phyloP scores from a whole-genome alignment of 2,888 invertebrate species.

The Acanthopleura granulata region DNA sequence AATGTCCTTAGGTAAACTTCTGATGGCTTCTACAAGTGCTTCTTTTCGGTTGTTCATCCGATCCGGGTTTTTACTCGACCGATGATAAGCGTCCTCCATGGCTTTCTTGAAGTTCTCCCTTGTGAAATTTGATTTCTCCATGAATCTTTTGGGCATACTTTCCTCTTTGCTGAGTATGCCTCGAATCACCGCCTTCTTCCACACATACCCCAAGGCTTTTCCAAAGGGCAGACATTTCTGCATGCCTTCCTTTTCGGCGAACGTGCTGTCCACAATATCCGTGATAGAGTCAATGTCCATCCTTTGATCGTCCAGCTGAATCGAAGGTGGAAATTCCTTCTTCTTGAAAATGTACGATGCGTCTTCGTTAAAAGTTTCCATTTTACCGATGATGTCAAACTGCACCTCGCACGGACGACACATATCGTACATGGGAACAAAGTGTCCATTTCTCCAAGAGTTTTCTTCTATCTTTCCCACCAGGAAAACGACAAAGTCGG shows the following conservation, averaged over 20 bases:
- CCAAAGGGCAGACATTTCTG: background rate
- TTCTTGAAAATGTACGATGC: background rate
- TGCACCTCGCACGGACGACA: slow-evolving; percentile 1
- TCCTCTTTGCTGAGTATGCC: background rate
- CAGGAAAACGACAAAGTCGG: slow-evolving; percentile 31
- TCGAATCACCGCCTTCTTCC: slow-evolving; percentile 9
- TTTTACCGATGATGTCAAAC: background rate
- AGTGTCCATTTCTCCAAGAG: background rate
- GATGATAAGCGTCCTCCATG: background rate
- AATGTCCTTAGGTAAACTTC: background rate
- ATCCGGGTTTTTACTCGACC: background rate
- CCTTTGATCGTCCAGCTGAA: background rate
- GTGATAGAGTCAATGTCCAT: background rate
- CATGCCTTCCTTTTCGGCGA: background rate
- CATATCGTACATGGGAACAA: background rate
- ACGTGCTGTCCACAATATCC: slow-evolving; percentile 5
- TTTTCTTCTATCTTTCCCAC: background rate
- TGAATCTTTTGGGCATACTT: background rate
- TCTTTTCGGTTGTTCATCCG: background rate
- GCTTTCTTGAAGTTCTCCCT: background rate
- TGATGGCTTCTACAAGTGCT: background rate
- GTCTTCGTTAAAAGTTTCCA: background rate
- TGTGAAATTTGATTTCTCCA: background rate
- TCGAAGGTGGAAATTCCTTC: background rate
- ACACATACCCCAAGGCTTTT: background rate